phyloP scores from a whole-genome alignment of 92 coral and sea anemone genomes.

The Epizoanthus illoricatus region DNA sequence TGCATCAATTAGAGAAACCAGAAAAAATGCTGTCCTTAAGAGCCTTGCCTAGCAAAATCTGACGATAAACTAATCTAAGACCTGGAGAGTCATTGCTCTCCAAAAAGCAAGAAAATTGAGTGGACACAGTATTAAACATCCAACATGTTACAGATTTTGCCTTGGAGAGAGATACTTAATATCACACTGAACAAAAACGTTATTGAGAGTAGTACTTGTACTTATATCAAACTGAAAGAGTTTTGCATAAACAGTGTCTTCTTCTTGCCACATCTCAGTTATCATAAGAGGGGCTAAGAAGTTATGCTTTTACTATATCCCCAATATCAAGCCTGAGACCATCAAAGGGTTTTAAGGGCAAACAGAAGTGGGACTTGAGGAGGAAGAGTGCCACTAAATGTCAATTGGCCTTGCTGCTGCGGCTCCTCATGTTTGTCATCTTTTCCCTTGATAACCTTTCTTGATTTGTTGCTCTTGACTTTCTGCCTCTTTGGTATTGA shows the following conservation, averaged over 20 bases:
- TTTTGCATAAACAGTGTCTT: slow-evolving; percentile 22
- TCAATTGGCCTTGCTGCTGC: too few species aligned
- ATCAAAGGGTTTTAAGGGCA: slow-evolving; percentile 20
- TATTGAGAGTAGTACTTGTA: neutral
- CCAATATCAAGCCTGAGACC: slow-evolving; percentile 42
- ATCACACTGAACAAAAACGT: slow-evolving; percentile 40
- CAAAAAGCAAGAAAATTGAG: slow-evolving; percentile 14
- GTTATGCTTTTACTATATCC: slow-evolving; percentile 22
- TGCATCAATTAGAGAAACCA: slow-evolving; percentile 43
- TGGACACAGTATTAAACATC: slow-evolving; percentile 24
- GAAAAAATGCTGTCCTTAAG: slow-evolving; percentile 28
- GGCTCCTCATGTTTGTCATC: too few species aligned
- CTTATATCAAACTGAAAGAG: slow-evolving; percentile 12
- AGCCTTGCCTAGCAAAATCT: slow-evolving; percentile 28
- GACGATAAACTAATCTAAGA: slow-evolving; percentile 33
- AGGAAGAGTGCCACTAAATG: too few species aligned
- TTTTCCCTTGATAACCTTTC: too few species aligned
- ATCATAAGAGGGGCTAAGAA: slow-evolving; percentile 41
- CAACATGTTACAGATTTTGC: slow-evolving; percentile 17
- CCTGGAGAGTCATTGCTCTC: slow-evolving; percentile 38
- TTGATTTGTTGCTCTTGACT: too few species aligned
- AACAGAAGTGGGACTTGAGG: neutral
- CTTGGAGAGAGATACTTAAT: slow-evolving; percentile 34
- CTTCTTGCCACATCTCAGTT: slow-evolving; percentile 32
- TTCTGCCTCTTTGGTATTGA: too few species aligned